Percentiles rank a stretch among this genome's conserved stretches.
Evolutionary conservation across 2,797 vertebrate species (phyloP).

Genomic region (Eremophila alpestris): DNA sequence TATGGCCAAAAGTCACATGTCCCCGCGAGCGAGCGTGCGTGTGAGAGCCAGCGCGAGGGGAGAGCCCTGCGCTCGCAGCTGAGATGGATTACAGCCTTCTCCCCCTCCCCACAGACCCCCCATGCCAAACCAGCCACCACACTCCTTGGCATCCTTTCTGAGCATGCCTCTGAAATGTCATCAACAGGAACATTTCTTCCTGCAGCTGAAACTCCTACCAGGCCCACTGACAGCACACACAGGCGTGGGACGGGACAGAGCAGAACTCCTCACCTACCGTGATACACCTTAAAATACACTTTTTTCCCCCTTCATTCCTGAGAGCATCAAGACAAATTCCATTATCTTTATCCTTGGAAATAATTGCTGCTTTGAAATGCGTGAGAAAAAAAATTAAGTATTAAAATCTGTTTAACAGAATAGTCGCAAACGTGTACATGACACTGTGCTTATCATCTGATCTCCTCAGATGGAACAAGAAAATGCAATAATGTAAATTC

Average conservation of each 20-base stretch:
- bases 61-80: neutral
- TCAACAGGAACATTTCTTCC: neutral
- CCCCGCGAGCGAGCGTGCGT: neutral
- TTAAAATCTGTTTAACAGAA: conserved; percentile 15
- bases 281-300: neutral
- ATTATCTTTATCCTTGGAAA: conserved; percentile 1
- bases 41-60: neutral
- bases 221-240: neutral
- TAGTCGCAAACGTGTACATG: neutral
- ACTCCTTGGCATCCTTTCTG: neutral
- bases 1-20: conserved; percentile 56
- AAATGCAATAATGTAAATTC: conserved; percentile 9
- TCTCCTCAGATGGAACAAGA: conserved; percentile 13
- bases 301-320: neutral
- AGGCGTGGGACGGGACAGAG: neutral
- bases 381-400: neutral
- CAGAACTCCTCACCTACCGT: neutral
- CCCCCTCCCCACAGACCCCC: neutral
- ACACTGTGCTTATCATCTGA: neutral
- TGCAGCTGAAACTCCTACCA: neutral
- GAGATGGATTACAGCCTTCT: neutral
- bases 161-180: neutral
- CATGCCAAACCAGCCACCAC: neutral
- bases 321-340: neutral
- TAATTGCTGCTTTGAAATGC: conserved; percentile 5